Conservation (phyloP, 2,888 invertebrate genomes). For the Ectemnius cavifrons region DNA sequence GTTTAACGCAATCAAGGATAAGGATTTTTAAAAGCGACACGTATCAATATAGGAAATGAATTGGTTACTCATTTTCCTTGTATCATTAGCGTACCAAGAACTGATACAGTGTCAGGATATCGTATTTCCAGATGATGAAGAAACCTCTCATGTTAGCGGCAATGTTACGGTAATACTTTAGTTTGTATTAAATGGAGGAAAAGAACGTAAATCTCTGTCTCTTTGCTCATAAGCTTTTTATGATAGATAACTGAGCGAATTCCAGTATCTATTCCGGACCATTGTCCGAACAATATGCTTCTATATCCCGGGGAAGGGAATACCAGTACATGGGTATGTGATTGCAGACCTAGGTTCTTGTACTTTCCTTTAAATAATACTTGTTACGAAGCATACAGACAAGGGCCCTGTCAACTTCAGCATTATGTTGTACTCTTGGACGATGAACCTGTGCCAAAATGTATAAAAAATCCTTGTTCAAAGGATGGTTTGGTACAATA, state of each 20-base stretch:
- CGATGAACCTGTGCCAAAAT: slow-evolving; percentile 81
- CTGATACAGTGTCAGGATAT: slow-evolving; percentile 60
- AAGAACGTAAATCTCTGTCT: no score
- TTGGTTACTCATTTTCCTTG: slow-evolving; percentile 31
- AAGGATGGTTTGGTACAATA: slow-evolving; percentile 79
- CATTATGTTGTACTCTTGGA: slow-evolving; percentile 81
- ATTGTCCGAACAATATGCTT: slow-evolving; percentile 83
- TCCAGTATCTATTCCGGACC: slow-evolving; percentile 81
- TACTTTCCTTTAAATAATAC: slow-evolving; percentile 82
- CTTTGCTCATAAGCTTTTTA: background rate
- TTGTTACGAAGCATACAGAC: slow-evolving; percentile 83
- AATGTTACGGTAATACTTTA: slow-evolving; percentile 36
- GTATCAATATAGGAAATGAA: slow-evolving; percentile 41
- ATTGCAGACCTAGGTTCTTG: slow-evolving; percentile 78
- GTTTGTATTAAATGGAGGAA: background rate
- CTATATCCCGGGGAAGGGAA: slow-evolving; percentile 83
- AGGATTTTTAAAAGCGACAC: background rate
- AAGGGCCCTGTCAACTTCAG: slow-evolving; percentile 82
- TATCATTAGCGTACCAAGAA: slow-evolving; percentile 16
- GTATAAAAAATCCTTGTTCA: slow-evolving; percentile 82
- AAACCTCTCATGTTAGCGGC: slow-evolving; percentile 57
- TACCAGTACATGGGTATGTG: slow-evolving; percentile 83
- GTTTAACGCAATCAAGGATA: background rate
- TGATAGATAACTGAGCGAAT: slow-evolving; percentile 66
- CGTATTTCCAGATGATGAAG: slow-evolving; percentile 65